These are phyloP conservation scores for Cercocebus atys DNA, from an alignment of 2,113 vertebrate genomes.

Conservation along the genomic window DNA sequence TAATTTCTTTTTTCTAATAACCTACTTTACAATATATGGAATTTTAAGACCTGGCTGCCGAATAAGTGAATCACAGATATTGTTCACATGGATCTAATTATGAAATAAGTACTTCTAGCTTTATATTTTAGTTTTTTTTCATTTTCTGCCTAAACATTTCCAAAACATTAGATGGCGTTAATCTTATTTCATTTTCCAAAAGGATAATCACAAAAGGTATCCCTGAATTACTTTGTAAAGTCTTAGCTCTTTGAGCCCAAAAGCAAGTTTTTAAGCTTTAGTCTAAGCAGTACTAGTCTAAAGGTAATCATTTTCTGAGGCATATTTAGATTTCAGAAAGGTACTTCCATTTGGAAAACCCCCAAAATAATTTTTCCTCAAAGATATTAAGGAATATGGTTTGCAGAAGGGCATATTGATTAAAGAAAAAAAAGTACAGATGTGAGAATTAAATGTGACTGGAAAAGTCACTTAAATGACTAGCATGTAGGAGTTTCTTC, in stretches of 20 bases:
- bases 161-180: background rate
- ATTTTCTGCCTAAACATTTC: conserved; percentile 12
- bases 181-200: conserved; percentile 45
- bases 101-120: conserved; percentile 13
- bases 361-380: background rate
- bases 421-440: conserved; percentile 26
- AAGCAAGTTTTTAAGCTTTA: conserved; percentile 16
- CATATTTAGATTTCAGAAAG: conserved; percentile 14
- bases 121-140: conserved; percentile 29
- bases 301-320: background rate
- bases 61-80: conserved; percentile 4
- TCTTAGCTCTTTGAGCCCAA: background rate
- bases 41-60: background rate
- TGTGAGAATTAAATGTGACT: background rate
- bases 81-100: background rate
- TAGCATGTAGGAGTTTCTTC: background rate
- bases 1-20: background rate
- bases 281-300: background rate
- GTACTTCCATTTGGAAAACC: background rate
- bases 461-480: conserved; percentile 9
- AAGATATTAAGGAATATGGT: background rate
- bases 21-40: background rate
- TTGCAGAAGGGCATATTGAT: background rate
- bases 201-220: background rate
- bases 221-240: background rate